Percentiles rank a stretch among this genome's conserved stretches.
Evolutionary conservation across 1,140 invertebrate genomes (phyloP).

Genomic region (Sarcophaga bullata): DNA sequence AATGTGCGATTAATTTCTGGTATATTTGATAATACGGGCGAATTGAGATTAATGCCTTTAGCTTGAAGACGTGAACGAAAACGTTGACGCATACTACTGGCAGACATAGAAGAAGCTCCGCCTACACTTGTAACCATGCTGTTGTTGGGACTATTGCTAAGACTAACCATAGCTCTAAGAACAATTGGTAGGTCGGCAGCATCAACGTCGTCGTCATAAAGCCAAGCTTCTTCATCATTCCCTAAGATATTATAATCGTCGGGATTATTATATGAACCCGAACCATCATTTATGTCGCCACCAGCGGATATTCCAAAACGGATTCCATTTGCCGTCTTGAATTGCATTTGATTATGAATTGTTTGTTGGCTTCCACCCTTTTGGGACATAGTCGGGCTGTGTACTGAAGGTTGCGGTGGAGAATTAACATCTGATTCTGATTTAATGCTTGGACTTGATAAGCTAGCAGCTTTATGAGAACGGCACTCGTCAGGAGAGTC

Average conservation of each 20-base stretch:
- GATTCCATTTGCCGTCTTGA: constrained; percentile 36
- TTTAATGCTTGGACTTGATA: constrained; percentile 90
- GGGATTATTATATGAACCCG: constrained; percentile 44
- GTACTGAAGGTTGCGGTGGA: constrained; percentile 72
- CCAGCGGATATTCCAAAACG: background rate
- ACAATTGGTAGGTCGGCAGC: constrained; percentile 74
- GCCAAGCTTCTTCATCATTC: constrained; percentile 65
- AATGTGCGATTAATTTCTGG: constrained; percentile 59
- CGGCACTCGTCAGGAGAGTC: constrained; percentile 83
- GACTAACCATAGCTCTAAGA: constrained; percentile 73
- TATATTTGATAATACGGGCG: constrained; percentile 63
- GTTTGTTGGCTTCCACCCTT: constrained; percentile 31
- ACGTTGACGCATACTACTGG: constrained; percentile 67
- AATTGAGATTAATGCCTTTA: constrained; percentile 65
- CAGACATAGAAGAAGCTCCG: constrained; percentile 61
- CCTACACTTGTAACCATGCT: constrained; percentile 60
- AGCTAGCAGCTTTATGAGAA: constrained; percentile 77
- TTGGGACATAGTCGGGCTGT: constrained; percentile 67
- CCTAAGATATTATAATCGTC: constrained; percentile 22
- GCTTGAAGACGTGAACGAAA: constrained; percentile 69
- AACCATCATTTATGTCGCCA: background rate
- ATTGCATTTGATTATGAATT: background rate
- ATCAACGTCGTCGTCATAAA: constrained; percentile 77
- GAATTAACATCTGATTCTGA: constrained; percentile 79
- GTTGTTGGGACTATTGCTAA: constrained; percentile 53